Evolutionary conservation across 1,140 invertebrate genomes (phyloP).

Genomic region (Sitobion miscanthi): DNA sequence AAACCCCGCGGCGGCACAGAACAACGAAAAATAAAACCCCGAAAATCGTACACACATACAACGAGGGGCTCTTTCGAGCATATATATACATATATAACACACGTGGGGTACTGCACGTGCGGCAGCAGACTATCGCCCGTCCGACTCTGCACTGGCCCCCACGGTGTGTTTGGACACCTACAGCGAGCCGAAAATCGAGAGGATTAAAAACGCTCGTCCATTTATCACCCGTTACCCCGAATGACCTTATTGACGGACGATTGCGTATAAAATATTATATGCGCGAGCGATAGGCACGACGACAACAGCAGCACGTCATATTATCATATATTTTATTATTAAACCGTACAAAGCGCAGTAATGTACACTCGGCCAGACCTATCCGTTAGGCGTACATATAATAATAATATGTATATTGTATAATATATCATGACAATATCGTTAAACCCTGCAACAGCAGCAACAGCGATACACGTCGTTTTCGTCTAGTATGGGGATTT

Average conservation of each 20-base stretch:
- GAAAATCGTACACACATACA: background rate
- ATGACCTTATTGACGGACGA: constrained; percentile 45
- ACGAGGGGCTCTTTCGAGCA: background rate
- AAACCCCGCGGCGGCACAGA: background rate
- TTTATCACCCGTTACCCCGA: constrained; percentile 34
- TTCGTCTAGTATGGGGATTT: background rate
- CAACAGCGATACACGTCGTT: too few relatives aligned
- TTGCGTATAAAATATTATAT: background rate
- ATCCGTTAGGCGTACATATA: background rate
- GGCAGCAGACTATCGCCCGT: background rate
- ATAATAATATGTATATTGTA: too few relatives aligned
- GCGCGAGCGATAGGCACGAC: background rate
- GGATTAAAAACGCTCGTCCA: constrained; percentile 27
- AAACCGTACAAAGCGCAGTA: background rate
- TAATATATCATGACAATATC: background rate
- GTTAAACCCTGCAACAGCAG: background rate
- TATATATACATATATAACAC: background rate
- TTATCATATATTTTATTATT: background rate
- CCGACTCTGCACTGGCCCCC: background rate
- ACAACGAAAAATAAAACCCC: background rate
- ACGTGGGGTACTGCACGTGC: background rate
- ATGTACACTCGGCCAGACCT: background rate
- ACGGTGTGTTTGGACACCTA: constrained; percentile 39
- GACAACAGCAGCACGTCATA: background rate
- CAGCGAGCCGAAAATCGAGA: background rate